Evolutionary conservation across 2,113 vertebrate genomes (phyloP).

Genomic region (Caranx ignobilis): DNA sequence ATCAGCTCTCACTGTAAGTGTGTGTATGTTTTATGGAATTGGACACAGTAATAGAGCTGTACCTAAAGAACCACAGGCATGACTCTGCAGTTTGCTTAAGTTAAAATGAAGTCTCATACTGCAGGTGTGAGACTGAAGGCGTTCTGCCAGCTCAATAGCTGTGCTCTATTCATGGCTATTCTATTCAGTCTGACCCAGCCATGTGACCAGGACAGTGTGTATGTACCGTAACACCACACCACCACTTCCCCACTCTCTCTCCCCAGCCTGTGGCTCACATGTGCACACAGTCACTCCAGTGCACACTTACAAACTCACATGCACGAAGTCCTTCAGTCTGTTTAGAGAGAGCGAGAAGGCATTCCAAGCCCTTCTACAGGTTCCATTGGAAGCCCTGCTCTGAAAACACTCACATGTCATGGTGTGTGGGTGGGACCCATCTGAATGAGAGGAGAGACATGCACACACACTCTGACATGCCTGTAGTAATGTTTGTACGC

Average conservation of each 20-base stretch:
- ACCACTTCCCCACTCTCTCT: slow-evolving; percentile 14
- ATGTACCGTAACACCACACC: slow-evolving; percentile 15
- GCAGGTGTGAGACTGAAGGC: not conserved
- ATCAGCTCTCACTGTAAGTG: not conserved
- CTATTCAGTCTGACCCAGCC: slow-evolving; percentile 33
- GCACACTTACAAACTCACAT: slow-evolving; percentile 29
- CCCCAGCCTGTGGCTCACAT: slow-evolving; percentile 13
- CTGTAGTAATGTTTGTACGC: not conserved
- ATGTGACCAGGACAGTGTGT: slow-evolving; percentile 62
- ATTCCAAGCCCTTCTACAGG: slow-evolving; percentile 59
- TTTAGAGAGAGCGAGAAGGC: slow-evolving; percentile 46
- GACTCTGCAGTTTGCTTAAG: not conserved
- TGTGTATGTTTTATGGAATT: not conserved
- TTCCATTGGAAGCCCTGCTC: slow-evolving; percentile 52
- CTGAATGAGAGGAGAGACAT: slow-evolving; percentile 33
- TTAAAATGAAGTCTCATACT: not conserved
- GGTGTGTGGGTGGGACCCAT: slow-evolving; percentile 47
- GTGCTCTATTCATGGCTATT: not conserved
- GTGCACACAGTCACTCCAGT: slow-evolving; percentile 1
- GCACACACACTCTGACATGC: not conserved
- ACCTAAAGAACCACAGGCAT: not conserved
- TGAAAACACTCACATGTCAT: slow-evolving; percentile 74
- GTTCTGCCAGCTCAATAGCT: slow-evolving; percentile 20
- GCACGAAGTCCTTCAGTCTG: slow-evolving; percentile 33
- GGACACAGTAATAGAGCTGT: not conserved